phyloP scores from a whole-genome alignment of 2,113 vertebrate species.

The Leptobrachium ailaonicum region DNA sequence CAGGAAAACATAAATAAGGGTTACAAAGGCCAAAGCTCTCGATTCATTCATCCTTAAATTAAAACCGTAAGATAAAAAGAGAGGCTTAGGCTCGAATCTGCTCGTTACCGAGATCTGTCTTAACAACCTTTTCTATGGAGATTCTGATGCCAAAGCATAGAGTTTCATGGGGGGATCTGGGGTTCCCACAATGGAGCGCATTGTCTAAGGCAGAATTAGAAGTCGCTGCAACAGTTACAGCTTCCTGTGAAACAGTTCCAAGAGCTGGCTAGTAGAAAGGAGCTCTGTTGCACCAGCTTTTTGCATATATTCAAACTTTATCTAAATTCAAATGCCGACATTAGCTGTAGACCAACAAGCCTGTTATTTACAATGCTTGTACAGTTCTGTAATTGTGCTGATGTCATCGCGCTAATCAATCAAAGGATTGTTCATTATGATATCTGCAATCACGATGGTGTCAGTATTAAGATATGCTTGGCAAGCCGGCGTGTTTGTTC shows the following conservation, averaged over 20 bases:
- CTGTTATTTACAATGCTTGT: conserved; percentile 69
- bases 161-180: conserved; percentile 8
- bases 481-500: conserved; percentile 60
- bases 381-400: conserved; percentile 71
- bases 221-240: conserved; percentile 41
- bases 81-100: conserved; percentile 38
- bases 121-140: conserved; percentile 49
- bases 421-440: conserved; percentile 62
- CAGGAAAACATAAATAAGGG: conserved; percentile 14
- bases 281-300: conserved; percentile 39
- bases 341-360: conserved; percentile 61
- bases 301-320: conserved; percentile 56
- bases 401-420: conserved; percentile 75
- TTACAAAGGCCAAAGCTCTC: conserved; percentile 41
- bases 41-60: conserved; percentile 51
- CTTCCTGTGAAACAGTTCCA: conserved; percentile 53
- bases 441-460: conserved; percentile 52
- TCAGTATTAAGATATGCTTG: conserved; percentile 62
- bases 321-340: conserved; percentile 68
- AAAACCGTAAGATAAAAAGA: conserved; percentile 28
- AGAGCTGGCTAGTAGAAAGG: conserved; percentile 49
- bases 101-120: conserved; percentile 46
- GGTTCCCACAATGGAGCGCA: conserved; percentile 49
- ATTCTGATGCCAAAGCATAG: conserved; percentile 42
- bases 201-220: conserved; percentile 44